These are phyloP conservation scores for Nothobranchius kuhntae DNA, from an alignment of 2,113 vertebrate genomes.

Conservation along the genomic window DNA sequence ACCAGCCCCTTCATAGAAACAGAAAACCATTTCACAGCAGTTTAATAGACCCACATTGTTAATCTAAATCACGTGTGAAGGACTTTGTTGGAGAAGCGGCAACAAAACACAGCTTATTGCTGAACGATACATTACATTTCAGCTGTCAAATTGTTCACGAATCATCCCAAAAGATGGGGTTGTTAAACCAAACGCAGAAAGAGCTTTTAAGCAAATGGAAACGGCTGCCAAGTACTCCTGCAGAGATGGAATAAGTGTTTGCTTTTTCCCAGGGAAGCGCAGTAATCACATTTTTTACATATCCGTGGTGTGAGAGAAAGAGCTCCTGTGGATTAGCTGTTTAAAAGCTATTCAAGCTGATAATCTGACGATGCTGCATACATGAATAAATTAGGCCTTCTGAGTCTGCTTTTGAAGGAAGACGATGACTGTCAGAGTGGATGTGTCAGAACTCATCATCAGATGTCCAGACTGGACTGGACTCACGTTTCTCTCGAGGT, in stretches of 20 bases:
- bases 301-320: slow-evolving; percentile 38
- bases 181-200: slow-evolving; percentile 5
- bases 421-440: slow-evolving; percentile 29
- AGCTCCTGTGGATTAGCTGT: slow-evolving; percentile 50
- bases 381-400: slow-evolving; percentile 42
- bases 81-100: background rate
- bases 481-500: background rate
- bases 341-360: slow-evolving; percentile 47
- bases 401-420: slow-evolving; percentile 16
- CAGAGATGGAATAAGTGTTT: slow-evolving; percentile 22
- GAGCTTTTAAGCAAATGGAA: slow-evolving; percentile 2
- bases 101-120: slow-evolving; percentile 3
- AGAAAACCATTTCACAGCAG: background rate
- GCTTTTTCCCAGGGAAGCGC: slow-evolving; percentile 10
- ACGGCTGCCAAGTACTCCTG: slow-evolving; percentile 3
- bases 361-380: slow-evolving; percentile 46
- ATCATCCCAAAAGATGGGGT: background rate
- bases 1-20: background rate
- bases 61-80: background rate
- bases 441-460: too few relatives aligned
- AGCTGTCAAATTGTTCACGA: background rate
- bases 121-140: background rate
- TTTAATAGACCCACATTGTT: slow-evolving; percentile 3
- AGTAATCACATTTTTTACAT: slow-evolving; percentile 48
- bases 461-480: background rate